Conservation (phyloP, 1,140 invertebrate genomes). For the Arion vulgaris region DNA sequence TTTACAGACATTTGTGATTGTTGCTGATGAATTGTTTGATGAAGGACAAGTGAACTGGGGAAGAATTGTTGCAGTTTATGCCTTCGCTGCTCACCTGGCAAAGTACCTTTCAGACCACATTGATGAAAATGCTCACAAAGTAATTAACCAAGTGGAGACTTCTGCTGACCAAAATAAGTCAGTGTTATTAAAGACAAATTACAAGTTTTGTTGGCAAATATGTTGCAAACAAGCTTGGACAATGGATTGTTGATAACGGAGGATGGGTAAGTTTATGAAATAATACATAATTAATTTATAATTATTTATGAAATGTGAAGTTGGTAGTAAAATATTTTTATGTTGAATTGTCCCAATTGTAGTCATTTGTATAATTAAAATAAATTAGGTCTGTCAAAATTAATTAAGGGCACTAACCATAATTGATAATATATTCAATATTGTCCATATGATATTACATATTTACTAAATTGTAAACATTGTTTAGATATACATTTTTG, state of each 20-base stretch:
- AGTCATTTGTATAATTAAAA: no score
- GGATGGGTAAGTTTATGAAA: slow-evolving; percentile 76
- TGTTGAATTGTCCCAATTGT: no score
- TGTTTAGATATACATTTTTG: no score
- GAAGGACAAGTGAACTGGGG: slow-evolving; percentile 77
- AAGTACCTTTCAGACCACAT: slow-evolving; percentile 74
- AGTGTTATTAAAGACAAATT: slow-evolving; percentile 59
- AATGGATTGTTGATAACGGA: slow-evolving; percentile 72
- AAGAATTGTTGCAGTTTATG: slow-evolving; percentile 77
- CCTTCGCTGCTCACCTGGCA: slow-evolving; percentile 77
- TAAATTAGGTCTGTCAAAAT: no score
- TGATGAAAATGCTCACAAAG: slow-evolving; percentile 49
- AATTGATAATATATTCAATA: no score
- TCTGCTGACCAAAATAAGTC: background rate
- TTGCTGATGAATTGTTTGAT: slow-evolving; percentile 77
- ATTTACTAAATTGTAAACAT: no score
- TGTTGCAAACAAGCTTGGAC: slow-evolving; percentile 70
- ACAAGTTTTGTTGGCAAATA: slow-evolving; percentile 72
- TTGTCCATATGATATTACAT: no score
- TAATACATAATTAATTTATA: no score
- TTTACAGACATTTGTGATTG: slow-evolving; percentile 76
- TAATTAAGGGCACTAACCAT: no score
- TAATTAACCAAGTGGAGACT: background rate
- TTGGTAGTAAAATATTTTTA: no score
- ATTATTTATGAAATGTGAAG: no score